Base-by-base conservation (phyloP, 1,140 invertebrate genomes). In the Saccostrea echinata region DNA sequence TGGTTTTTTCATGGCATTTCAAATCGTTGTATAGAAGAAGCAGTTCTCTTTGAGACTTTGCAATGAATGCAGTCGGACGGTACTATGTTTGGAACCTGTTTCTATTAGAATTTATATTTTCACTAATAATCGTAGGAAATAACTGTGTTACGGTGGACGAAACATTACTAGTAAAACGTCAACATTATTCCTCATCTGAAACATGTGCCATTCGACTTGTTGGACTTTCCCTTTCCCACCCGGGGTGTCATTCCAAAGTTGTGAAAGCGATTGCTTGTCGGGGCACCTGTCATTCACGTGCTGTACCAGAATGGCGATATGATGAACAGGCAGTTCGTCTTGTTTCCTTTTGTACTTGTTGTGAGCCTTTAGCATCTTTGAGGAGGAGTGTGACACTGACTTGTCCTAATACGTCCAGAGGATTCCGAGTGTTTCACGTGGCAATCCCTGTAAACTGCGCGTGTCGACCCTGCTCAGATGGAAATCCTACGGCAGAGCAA, bases 281-380 rank as follows among this genome's bases (percentile, higher is more conserved):
- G 27, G 90, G 90, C 18, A 87, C 90, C 35, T 90, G 90, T 30
- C 90, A 88, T 53, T 90, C 90, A n/a, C 82, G 87, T 18, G 52
- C 87, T 9, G 83, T 90, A 53, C 90, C 90, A 43, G 82, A 90
- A 76, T 90, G 90, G 90, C 82, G 85, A 12, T 86, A 84, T 18
- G 85, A 84, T 18, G 76, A 51, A 18, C 88, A 90, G 86, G 53
- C 51, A 81, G 18, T 88, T 16, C 30, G 83, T 8, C 61, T 86
- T 83, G 86, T 90, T 16, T 24, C 76, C 43, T 84, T 88, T 68
- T 90, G 88, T 61, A 90, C 86, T 11, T 90, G 90, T 53, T 89
- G 88, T 86, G 84, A 89, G 61, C 88, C 90, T 6, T 84, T 84
- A 21, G 21, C 24, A 18, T 24, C 81, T 27, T 12, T 80, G n/a